Conservation (phyloP, 1,140 invertebrate genomes). For the Temnothorax longispinosus region DNA sequence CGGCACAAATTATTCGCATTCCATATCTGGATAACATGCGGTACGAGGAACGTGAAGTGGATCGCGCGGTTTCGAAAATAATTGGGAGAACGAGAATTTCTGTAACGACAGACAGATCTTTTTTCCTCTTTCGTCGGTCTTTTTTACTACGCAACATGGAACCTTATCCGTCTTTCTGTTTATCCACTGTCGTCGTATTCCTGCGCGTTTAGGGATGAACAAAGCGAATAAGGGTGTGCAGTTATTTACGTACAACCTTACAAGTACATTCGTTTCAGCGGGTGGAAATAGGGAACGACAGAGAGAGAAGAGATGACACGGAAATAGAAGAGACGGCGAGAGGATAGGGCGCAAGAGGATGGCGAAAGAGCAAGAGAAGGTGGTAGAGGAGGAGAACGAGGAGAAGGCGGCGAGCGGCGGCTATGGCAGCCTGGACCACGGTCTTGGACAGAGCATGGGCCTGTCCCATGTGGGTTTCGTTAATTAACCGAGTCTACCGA, state of each 20-base stretch:
- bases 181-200: slow-evolving; percentile 32
- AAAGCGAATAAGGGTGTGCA: slow-evolving; percentile 57
- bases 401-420: background rate
- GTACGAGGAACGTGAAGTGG: slow-evolving; percentile 3
- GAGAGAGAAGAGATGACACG: slow-evolving; percentile 51
- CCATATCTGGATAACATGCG: slow-evolving; percentile 56
- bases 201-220: background rate
- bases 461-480: slow-evolving; percentile 78
- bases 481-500: slow-evolving; percentile 79
- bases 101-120: slow-evolving; percentile 64
- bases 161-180: slow-evolving; percentile 59
- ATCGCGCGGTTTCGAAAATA: slow-evolving; percentile 16
- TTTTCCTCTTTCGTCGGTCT: background rate
- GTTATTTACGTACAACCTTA: slow-evolving; percentile 69
- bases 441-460: slow-evolving; percentile 67
- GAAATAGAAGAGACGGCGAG: slow-evolving; percentile 32
- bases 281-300: background rate
- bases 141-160: slow-evolving; percentile 3
- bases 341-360: slow-evolving; percentile 50
- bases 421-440: slow-evolving; percentile 60
- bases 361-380: background rate
- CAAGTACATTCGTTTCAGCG: slow-evolving; percentile 42
- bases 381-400: background rate
- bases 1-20: slow-evolving; percentile 68
- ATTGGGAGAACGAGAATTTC: slow-evolving; percentile 65